Conservation (phyloP, 2,113 vertebrate species). For the Sylvietta virens region DNA sequence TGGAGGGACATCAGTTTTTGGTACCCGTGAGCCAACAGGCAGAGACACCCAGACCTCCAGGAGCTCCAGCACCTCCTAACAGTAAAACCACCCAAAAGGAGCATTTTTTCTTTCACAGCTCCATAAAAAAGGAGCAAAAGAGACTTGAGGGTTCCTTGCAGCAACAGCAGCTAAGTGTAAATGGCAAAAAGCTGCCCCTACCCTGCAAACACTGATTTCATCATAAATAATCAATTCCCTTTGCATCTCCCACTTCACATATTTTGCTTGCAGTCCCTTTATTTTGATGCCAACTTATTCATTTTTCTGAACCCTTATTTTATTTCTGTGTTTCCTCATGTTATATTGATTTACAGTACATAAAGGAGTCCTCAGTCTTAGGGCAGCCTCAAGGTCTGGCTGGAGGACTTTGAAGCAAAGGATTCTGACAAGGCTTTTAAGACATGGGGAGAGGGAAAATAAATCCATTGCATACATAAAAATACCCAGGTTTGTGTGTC, state of each 20-base stretch:
- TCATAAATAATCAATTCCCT: neutral
- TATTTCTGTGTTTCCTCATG: neutral
- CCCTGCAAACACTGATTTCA: neutral
- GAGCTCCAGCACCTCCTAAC: neutral
- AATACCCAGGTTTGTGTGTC: neutral
- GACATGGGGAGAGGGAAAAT: neutral
- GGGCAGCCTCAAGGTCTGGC: neutral
- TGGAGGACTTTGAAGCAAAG: neutral
- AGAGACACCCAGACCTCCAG: neutral
- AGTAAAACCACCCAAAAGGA: neutral
- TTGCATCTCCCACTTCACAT: neutral
- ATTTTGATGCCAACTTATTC: neutral
- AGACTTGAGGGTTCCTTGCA: neutral
- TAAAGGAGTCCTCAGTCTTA: neutral
- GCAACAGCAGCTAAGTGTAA: neutral
- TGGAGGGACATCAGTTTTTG: fast-evolving
- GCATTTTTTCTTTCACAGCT: neutral
- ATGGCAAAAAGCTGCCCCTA: neutral
- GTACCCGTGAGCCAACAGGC: fast-evolving
- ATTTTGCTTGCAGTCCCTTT: neutral
- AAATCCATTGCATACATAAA: neutral
- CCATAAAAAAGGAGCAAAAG: neutral
- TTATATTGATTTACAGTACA: neutral
- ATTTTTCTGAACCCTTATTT: neutral
- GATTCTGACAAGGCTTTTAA: neutral